These are phyloP conservation scores for Proales similis DNA, from an alignment of 1,140 invertebrate genomes.

Conservation along the genomic window DNA sequence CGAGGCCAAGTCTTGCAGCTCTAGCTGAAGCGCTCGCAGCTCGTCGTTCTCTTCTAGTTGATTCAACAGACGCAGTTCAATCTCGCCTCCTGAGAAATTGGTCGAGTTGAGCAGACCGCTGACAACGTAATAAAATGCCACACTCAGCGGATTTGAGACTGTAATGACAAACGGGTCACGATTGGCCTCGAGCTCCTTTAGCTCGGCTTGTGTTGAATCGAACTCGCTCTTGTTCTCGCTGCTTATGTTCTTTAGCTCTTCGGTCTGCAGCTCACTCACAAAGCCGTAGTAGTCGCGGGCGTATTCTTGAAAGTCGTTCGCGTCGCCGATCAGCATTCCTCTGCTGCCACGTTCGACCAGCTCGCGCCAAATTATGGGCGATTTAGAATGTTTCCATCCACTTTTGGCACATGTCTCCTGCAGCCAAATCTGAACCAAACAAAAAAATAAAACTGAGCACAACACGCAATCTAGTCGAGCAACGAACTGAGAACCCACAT, in stretches of 20 bases:
- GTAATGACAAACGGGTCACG: conserved; percentile 10
- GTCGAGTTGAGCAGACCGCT: conserved; percentile 3
- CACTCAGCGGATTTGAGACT: conserved; percentile 22
- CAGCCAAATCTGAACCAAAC: conserved; percentile 47
- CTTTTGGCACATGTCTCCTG: conserved; percentile 43
- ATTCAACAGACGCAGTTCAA: conserved; percentile 26
- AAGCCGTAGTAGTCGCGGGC: conserved; percentile 49
- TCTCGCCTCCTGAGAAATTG: background rate
- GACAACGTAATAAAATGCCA: conserved; percentile 14
- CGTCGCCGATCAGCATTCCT: conserved; percentile 52
- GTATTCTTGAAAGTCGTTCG: conserved; percentile 54
- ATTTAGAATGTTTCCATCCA: conserved; percentile 47
- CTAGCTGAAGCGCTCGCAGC: background rate
- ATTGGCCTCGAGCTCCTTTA: conserved; percentile 1
- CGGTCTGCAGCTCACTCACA: conserved; percentile 44
- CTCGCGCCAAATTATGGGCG: conserved; percentile 54
- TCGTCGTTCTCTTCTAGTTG: conserved; percentile 8
- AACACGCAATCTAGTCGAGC: background rate
- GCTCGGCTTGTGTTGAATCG: background rate
- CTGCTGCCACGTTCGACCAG: conserved; percentile 52
- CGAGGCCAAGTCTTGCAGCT: conserved; percentile 8
- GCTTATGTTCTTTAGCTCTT: conserved; percentile 44
- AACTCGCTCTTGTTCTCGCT: conserved; percentile 2
- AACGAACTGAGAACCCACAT: conserved; percentile 12
- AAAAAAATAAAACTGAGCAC: background rate